Base-by-base conservation (phyloP, 2,113 vertebrate species). In the Nycticebus coucang region DNA sequence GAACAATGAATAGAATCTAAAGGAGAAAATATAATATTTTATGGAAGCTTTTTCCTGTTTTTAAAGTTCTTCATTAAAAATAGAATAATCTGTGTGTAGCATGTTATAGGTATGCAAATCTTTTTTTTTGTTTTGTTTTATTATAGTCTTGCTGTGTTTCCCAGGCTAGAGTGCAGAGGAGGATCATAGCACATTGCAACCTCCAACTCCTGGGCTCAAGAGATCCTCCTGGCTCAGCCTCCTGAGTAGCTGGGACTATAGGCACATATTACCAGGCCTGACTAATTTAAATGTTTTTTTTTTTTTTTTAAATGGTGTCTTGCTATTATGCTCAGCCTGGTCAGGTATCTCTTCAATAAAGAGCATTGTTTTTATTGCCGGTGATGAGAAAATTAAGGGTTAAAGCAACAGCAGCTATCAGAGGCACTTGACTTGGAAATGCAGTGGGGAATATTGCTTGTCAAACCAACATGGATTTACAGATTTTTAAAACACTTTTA, bases 21-120 rank as follows among this genome's bases (percentile, higher is more conserved):
- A 50, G 60, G 50, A 91, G 72, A 91, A 94, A 91, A 71, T 79
- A 28, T 14, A 62, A 19, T 92, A 93, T 96, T 95, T 66, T n/a
- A 12, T 82, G 78, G 45, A 72, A 82, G 37, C 8, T 92, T 90
- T 92, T 92, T 87, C n/a, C 7, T 94, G 3, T 80, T 79, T 60
- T 24, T 35, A 59, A 55, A 87, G 55, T 71, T 83, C 35, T 90
- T 92, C 3, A 30, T 82, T 83, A 88, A 83, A 95, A 94, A 72
- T 95, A 89, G 35, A 50, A 37, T 68, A 77, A 28, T 93, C 68
- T 87, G 24, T 93, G 26, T 22, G n/a, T 92, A 30, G 15, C 7
- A 90, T 4, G 2, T 79, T 91, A 21, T 53, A 57, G 35, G 22
- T 92, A 41, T 57, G 87, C 53, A 90, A 6, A 45, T 89, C 3